Evolutionary conservation across 1,140 invertebrate genomes (phyloP).

Genomic region (Ooceraea biroi): DNA sequence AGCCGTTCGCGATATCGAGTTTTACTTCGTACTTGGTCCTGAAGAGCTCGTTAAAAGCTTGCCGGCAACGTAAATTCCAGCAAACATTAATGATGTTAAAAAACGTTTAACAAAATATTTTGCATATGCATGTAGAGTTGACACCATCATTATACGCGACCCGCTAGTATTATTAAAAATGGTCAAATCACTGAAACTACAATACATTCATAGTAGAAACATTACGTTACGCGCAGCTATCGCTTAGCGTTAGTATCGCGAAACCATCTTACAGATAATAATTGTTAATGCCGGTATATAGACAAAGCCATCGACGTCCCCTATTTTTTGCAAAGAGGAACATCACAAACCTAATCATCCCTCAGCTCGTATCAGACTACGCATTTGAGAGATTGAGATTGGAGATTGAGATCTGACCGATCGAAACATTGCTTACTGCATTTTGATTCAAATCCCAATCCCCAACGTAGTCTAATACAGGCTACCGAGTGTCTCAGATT

Average conservation of each 20-base stretch:
- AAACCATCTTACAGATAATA: conserved; percentile 46
- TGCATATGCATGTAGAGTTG: too few relatives aligned
- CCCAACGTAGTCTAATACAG: too few relatives aligned
- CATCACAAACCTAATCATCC: conserved; percentile 15
- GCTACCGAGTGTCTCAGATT: conserved; percentile 64
- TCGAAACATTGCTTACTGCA: too few relatives aligned
- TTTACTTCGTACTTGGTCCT: conserved; percentile 9
- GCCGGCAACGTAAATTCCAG: background rate
- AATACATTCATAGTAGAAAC: too few relatives aligned
- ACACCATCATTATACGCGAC: too few relatives aligned
- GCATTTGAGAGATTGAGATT: too few relatives aligned
- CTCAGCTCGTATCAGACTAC: background rate
- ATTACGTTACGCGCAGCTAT: background rate
- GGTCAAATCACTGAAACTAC: too few relatives aligned
- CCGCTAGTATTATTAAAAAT: too few relatives aligned
- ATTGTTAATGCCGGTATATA: conserved; percentile 54
- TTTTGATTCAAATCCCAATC: too few relatives aligned
- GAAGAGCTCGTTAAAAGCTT: conserved; percentile 11
- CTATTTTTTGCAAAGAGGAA: background rate
- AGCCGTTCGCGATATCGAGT: conserved; percentile 18
- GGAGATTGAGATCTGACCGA: too few relatives aligned
- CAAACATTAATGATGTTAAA: background rate
- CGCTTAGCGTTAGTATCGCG: conserved; percentile 26
- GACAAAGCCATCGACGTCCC: background rate
- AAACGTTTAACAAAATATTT: too few relatives aligned